Evolutionary conservation across 2,113 vertebrate species (phyloP), one percentile per base, ranked within the genome.

Genomic region (Eolophus roseicapilla): DNA sequence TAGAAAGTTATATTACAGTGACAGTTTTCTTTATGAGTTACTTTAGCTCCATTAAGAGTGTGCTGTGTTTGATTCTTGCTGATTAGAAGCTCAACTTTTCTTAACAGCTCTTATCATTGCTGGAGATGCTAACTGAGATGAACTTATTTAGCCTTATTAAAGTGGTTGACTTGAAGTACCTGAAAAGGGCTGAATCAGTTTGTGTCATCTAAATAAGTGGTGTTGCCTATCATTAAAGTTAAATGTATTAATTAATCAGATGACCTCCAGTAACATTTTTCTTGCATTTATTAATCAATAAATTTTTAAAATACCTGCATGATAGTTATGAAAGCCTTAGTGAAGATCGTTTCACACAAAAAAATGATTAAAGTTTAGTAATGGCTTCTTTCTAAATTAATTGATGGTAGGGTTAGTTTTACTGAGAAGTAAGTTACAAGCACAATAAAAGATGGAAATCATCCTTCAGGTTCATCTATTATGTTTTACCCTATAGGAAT

Each of bases 81-180:
- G 62, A 65, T 80, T 57, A 86, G 81, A 92, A 92, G 8, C 41
- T 62, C 7, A 1, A 7, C 82, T 75, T 90, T 89, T 67, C 74
- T 25, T 52, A 70, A 84, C 50, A 88, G 44, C 43, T 88, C 49
- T 90, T 89, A 74, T 92, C 50, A 9, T 86, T 87, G 64, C 44
- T 84, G 67, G 76, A 95, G 74, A 21, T 64, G 57, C 44, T 85
- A 83, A 85, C 57, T 50, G 57, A 86, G 82, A 44, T 92, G 91
- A 93, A 89, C 81, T 79, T 31, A 9, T 91, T 76, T 90, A 55
- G 39, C 35, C 39, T 90, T 93, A 79, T 92, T 93, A 74, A 92
- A 88, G 74, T 63, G 49, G 52, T 53, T 84, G 50, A 71, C 44
- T 31, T 68, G 49, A 85, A 77, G 74, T 73, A 74, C n/a, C 37